Percentiles rank a stretch among this genome's conserved stretches.
Evolutionary conservation across 2,113 vertebrate genomes (phyloP).

Genomic region (Paraplagusia blochii): DNA sequence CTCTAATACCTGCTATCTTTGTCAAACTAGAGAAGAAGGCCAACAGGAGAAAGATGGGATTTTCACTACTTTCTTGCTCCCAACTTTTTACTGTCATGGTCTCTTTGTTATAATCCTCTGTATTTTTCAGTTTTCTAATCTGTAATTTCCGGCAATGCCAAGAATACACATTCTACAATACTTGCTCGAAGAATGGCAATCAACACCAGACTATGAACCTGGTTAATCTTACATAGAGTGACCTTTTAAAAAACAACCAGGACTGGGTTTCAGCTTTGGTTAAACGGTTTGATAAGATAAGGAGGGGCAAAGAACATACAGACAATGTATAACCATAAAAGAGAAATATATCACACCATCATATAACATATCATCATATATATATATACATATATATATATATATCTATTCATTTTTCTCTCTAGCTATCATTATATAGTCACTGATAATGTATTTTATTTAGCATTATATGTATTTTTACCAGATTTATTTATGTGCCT

Average conservation of each 20-base stretch:
- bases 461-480: too few species aligned
- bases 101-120: constrained; percentile 48
- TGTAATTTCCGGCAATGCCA: constrained; percentile 33
- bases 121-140: constrained; percentile 29
- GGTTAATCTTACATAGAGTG: constrained; percentile 33
- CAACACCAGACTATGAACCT: constrained; percentile 49
- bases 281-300: constrained; percentile 26
- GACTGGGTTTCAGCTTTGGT: constrained; percentile 28
- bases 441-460: too few species aligned
- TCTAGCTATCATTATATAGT: too few species aligned
- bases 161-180: constrained; percentile 20
- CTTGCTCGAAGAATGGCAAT: background rate
- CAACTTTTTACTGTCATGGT: constrained; percentile 59
- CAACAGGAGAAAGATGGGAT: constrained; percentile 38
- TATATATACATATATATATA: too few species aligned
- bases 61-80: constrained; percentile 29
- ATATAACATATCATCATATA: too few species aligned
- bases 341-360: background rate
- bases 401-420: too few species aligned
- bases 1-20: constrained; percentile 58
- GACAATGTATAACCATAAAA: background rate
- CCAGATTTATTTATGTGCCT: too few species aligned
- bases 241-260: constrained; percentile 41
- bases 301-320: constrained; percentile 6
- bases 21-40: constrained; percentile 32